A percentile compares a stretch with the other conserved stretches of the same genome.
These are phyloP conservation scores for Procavia capensis DNA, from an alignment of 2,113 vertebrate species.

Conservation along the genomic window DNA sequence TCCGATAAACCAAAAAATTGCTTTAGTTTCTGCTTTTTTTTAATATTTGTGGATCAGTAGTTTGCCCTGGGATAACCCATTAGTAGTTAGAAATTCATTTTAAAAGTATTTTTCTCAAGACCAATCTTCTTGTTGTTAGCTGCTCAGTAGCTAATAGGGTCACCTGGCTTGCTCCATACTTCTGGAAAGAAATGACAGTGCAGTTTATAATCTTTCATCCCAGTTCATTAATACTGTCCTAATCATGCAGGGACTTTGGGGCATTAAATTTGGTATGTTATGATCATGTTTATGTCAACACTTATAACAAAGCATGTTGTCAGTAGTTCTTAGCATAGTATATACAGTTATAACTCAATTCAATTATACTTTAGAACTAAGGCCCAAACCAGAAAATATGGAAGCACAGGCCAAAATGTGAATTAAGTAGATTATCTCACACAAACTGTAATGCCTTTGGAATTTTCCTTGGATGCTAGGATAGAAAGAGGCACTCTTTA, in stretches of 20 bases:
- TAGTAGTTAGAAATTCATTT: slow-evolving; percentile 4
- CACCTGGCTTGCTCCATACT: neutral
- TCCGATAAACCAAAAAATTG: neutral
- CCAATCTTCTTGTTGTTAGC: neutral
- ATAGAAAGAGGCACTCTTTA: neutral
- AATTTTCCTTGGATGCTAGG: neutral
- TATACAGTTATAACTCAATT: neutral
- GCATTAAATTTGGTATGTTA: neutral
- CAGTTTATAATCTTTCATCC: neutral
- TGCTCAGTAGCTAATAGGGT: neutral
- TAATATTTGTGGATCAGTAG: neutral
- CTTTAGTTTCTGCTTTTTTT: neutral
- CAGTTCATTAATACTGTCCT: neutral
- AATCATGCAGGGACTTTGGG: neutral
- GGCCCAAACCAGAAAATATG: neutral
- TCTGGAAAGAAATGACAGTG: neutral
- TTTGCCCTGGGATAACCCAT: neutral
- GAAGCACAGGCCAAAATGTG: neutral
- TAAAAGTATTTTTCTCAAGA: neutral
- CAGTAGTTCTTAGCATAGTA: neutral
- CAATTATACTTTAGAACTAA: slow-evolving; percentile 5
- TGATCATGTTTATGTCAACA: neutral
- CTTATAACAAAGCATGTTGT: neutral
- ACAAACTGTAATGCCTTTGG: neutral
- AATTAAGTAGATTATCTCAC: neutral